Evolutionary conservation across 2,888 invertebrate species (phyloP), one percentile per base, ranked within the genome.

Genomic region (Stegophylla sp.): DNA sequence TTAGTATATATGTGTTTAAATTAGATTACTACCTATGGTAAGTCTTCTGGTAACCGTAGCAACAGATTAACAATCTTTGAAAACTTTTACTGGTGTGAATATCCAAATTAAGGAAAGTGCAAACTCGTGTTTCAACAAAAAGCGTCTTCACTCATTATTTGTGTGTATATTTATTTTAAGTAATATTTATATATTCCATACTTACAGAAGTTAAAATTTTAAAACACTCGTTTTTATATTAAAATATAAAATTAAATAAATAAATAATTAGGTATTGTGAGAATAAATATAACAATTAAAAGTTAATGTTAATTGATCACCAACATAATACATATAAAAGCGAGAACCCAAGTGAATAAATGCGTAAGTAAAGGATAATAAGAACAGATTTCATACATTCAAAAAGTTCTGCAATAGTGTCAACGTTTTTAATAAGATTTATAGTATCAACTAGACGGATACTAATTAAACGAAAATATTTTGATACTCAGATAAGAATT

Each of bases 101-200:
- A 51, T 64, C 48, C 51, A 64, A 75, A 75, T 75, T 75, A 75
- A 75, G 51, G 64, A 66, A 64, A 75, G 75, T 75, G 75, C 64
- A 75, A 75, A 75, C 41, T 75, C 51, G 23, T 75, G 75, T 75
- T 75, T 75, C 53, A 23, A 41, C 51, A 75, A 51, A 75, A 75
- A 51, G 17, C 41, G 20, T 53, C 23, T 34, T 53, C 13, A 20
- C n/a, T 20, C 2, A 15, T 5, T 48, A 48, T 43, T 74, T n/a
- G 9, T 74, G 17, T 61, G 43, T 15, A 28, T 73, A 61, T 73
- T 45, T 28, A 48, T 61, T 28, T 61, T 71, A 3, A 20, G 41
- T n/a, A 71, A n/a, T 56, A 71, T 71, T 53, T 71, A 34, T 7
- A 34, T 34, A 34, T 34, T 34, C 7, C 3, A 34, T 7, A 34